phyloP scores from a whole-genome alignment of 1,140 invertebrate genomes.

The Drosophila seguyi region DNA sequence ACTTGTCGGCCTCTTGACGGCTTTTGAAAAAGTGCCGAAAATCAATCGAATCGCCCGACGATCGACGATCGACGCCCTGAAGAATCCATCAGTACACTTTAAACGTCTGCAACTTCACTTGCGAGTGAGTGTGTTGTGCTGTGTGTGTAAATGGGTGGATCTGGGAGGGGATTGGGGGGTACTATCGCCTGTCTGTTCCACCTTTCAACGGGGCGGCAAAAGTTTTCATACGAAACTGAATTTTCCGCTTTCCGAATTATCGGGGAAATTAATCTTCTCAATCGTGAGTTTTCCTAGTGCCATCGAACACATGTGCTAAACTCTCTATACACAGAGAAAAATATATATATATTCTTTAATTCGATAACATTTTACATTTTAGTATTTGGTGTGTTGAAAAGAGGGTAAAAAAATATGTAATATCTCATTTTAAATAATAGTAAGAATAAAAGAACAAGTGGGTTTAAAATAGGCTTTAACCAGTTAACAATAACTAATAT shows the following conservation, averaged over 20 bases:
- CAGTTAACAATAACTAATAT: too few species aligned
- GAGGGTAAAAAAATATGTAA: too few species aligned
- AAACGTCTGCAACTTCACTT: constrained; percentile 52
- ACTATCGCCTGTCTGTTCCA: constrained; percentile 48
- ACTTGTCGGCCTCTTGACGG: constrained; percentile 50
- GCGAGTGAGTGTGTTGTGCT: background rate
- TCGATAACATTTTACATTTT: too few species aligned
- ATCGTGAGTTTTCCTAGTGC: constrained; percentile 70
- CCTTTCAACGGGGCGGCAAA: constrained; percentile 69
- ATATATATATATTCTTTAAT: too few species aligned
- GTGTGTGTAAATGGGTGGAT: constrained; percentile 6
- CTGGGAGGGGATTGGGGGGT: background rate
- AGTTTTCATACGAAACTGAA: constrained; percentile 48
- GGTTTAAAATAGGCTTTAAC: too few species aligned
- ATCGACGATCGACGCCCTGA: constrained; percentile 48
- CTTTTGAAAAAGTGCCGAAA: constrained; percentile 76
- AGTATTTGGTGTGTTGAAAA: too few species aligned
- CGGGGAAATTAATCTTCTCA: constrained; percentile 78
- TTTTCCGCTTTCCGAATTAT: constrained; percentile 61
- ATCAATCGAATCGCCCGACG: constrained; percentile 58
- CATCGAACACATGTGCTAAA: constrained; percentile 75
- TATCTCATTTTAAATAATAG: too few species aligned
- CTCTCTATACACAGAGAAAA: constrained; percentile 19
- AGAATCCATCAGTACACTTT: constrained; percentile 66
- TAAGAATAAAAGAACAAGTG: too few species aligned